A percentile compares a stretch with the other conserved stretches of the same genome.
Evolutionary conservation across 2,113 vertebrate genomes (phyloP).

Genomic region (Ascaphus truei): DNA sequence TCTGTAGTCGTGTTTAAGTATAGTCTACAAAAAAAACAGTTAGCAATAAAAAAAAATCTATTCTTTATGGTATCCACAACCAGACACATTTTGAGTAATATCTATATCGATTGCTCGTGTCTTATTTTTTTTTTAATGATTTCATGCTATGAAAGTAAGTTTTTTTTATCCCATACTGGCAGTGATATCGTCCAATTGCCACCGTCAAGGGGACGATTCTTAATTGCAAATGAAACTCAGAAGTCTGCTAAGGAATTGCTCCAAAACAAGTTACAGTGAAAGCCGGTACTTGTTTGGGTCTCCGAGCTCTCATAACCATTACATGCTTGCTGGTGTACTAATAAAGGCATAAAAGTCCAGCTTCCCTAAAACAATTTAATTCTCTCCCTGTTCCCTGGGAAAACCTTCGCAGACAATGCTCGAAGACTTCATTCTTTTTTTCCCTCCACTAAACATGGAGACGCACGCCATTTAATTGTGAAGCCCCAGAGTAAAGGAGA

Average conservation of each 20-base stretch:
- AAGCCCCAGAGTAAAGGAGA: constrained; percentile 27
- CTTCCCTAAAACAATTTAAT: constrained; percentile 57
- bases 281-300: constrained; percentile 42
- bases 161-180: background rate
- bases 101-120: background rate
- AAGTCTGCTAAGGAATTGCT: constrained; percentile 39
- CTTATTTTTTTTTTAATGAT: background rate
- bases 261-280: constrained; percentile 43
- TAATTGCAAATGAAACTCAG: constrained; percentile 44
- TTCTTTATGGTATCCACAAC: background rate
- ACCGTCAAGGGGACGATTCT: constrained; percentile 34
- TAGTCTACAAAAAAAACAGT: too few relatives aligned
- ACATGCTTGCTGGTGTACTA: constrained; percentile 49
- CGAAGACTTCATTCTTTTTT: constrained; percentile 40
- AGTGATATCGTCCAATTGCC: constrained; percentile 12
- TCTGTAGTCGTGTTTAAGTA: too few relatives aligned
- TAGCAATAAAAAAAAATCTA: too few relatives aligned
- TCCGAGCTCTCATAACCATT: constrained; percentile 51
- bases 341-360: constrained; percentile 49
- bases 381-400: constrained; percentile 38
- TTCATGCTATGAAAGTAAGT: constrained; percentile 6
- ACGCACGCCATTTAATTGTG: constrained; percentile 36
- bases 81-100: background rate
- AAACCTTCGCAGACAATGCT: constrained; percentile 46
- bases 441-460: constrained; percentile 28